Evolutionary conservation across 2,797 vertebrate species (phyloP), one percentile per base, ranked within the genome.

Genomic region (Alcedo atthis): DNA sequence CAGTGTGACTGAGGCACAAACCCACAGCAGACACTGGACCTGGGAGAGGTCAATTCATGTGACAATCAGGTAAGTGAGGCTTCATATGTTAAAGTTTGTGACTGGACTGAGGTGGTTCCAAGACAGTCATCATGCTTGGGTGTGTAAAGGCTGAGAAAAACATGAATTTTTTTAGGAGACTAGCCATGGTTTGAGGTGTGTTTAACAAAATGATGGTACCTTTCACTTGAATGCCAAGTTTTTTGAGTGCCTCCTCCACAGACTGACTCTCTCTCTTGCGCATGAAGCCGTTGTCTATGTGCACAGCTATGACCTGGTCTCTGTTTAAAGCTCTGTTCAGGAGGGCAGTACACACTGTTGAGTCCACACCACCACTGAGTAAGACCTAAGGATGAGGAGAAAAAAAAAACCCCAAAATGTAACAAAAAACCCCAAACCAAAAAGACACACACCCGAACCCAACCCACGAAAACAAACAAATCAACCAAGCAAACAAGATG

Each of bases 211-310:
- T 2, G 0, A 8, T 1, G 59, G 58, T 96, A 99, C 99, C 99
- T 99, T 99, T 99, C 55, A 99, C 98, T 87, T 99, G 98, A 96
- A 99, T 99, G 73, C 99, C 99, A 75, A 99, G 98, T 91, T 99
- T 99, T 61, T 98, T 99, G 86, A 99, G 98, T 2, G 99, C 99
- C 87, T 99, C 99, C 93, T 99, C 99, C 89, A 99, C 99, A 63
- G 98, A 98, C 95, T 98, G 99, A 92, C 99, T 99, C 96, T 99
- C 99, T 66, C 98, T 97, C 96, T 99, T 99, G 94, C 99, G 98
- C 99, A 99, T 99, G 94, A 99, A 99, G 62, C 99, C 99, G 12
- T 99, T 99, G 97, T 99, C 99, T 67, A 99, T 99, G 96, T 99
- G 99, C 73, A 99, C 99, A 5, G 99, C 99, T 61, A 99, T 99